Conservation (phyloP, 1,140 invertebrate species). For the Belonocnema kinseyi region DNA sequence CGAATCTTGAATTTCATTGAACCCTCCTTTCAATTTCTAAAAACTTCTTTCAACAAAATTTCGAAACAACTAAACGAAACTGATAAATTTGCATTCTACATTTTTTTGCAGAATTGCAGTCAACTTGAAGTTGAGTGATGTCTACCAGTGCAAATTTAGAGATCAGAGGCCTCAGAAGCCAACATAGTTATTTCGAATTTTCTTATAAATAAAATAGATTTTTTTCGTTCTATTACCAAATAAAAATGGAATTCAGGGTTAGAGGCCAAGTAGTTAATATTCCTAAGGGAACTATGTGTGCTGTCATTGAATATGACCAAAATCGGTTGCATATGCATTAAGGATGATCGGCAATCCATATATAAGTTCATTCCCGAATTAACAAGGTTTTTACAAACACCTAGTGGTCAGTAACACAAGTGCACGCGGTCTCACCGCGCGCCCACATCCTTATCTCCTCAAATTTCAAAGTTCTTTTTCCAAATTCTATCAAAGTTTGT, state of each 20-base stretch:
- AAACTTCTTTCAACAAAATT: no score
- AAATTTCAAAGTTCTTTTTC: constrained; percentile 18
- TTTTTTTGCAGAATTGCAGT: no score
- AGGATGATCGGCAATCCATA: constrained; percentile 17
- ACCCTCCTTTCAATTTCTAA: no score
- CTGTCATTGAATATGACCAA: background rate
- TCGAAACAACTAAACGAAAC: no score
- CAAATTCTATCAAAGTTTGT: background rate
- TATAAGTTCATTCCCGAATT: constrained; percentile 17
- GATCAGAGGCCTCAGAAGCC: background rate
- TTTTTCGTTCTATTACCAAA: background rate
- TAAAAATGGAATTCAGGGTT: background rate
- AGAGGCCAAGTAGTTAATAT: constrained; percentile 13
- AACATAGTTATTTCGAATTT: background rate
- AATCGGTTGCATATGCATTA: constrained; percentile 30
- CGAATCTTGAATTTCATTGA: no score
- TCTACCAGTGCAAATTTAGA: no score
- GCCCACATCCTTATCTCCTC: background rate
- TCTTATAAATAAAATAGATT: background rate
- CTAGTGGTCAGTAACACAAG: constrained; percentile 8
- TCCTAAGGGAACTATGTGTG: background rate
- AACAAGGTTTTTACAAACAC: constrained; percentile 7
- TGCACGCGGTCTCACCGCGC: constrained; percentile 13
- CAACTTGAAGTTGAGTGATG: no score
- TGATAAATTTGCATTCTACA: no score